Base-by-base conservation (phyloP, 2,888 invertebrate species). In the Andrena fulva region DNA sequence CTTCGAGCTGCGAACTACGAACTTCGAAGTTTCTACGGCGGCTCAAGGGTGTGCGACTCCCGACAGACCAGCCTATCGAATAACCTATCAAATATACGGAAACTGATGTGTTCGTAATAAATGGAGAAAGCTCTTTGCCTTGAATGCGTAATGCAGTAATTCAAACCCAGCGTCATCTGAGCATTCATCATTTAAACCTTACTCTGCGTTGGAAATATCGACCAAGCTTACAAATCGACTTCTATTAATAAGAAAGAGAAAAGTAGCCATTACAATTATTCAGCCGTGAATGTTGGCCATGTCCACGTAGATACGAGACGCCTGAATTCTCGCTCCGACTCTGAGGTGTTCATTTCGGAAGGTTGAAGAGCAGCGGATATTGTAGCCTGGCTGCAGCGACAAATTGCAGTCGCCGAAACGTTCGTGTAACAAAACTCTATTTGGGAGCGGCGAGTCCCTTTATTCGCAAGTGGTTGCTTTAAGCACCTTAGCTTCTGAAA, bases 91-190 rank as follows among this genome's bases (percentile, higher is more conserved):
- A 52, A 50, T 35, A 73, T 42, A 35, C 62, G 70, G n/a, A 66
- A 12, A 31, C 50, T 67, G 31, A 64, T 66, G 72, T 69, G 68
- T 73, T 79, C 50, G 24, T 68, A 68, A 73, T 59, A 79, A 81
- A 81, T 64, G 80, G 63, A 64, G 54, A 52, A 48, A 20, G 63
- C n/a, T 7, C 35, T 27, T 5, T 20, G 31, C 31, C 48, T 16
- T 4, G 20, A 6, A 24, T 29, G 31, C 1, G 7, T n/a, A n/a
- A 54, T 4, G 52, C 52, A n/a, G 31, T 70, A 70, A 64, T 60
- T 52, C 64, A 56, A 77, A 63, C 27, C 33, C 48, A 27, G 16
- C 42, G 42, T 31, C 20, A 2, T 54, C 48, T 31, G 27, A 74
- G 35, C 60, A 59, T 66, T 74, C 59, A 64, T 66, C 75, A 33